A percentile compares a stretch with the other conserved stretches of the same genome.
phyloP scores from a whole-genome alignment of 2,888 invertebrate species.

The Tortrix viridana region DNA sequence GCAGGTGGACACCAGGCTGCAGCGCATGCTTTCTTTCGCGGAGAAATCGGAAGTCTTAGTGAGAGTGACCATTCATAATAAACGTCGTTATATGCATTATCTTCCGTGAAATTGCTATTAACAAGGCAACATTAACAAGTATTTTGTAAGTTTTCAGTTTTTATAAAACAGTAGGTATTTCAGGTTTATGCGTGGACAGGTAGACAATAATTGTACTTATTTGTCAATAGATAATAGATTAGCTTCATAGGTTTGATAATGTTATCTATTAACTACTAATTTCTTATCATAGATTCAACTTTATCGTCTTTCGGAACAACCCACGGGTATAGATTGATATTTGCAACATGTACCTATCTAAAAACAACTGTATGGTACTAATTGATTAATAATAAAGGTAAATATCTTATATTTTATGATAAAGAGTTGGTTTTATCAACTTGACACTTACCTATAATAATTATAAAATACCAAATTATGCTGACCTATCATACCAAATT shows the following conservation, averaged over 20 bases:
- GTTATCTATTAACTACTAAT: slow-evolving; percentile 9
- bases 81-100: slow-evolving; percentile 13
- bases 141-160: too few species aligned
- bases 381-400: too few species aligned
- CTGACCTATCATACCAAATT: too few species aligned
- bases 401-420: too few species aligned
- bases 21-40: slow-evolving; percentile 46
- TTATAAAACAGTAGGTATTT: not conserved
- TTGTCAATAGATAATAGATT: not conserved
- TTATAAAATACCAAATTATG: too few species aligned
- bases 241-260: slow-evolving; percentile 6
- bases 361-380: too few species aligned
- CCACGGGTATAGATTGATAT: not conserved
- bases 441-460: too few species aligned
- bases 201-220: too few species aligned
- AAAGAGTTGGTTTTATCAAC: too few species aligned
- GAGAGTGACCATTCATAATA: slow-evolving; percentile 50
- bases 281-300: slow-evolving; percentile 11
- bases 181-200: not conserved
- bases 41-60: slow-evolving; percentile 52
- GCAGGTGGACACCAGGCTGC: slow-evolving; percentile 25
- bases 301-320: slow-evolving; percentile 5
- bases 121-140: too few species aligned
- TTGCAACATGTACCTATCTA: not conserved
- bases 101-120: slow-evolving; percentile 1